Percentiles rank a stretch among this genome's conserved stretches.
Conservation (phyloP, 2,888 invertebrate genomes). For the Apotomis betuletana region DNA sequence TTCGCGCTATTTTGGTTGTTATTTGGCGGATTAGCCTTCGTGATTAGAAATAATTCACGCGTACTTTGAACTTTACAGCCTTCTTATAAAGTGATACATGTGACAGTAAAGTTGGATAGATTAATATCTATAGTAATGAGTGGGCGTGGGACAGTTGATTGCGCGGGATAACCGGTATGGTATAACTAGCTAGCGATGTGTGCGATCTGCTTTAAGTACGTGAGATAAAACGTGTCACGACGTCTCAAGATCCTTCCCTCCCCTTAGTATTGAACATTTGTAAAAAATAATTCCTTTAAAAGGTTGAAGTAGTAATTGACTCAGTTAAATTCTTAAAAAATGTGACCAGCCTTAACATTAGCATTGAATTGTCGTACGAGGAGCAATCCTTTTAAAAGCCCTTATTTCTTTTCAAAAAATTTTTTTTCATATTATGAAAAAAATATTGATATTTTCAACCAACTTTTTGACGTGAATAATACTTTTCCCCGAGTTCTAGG, state of each 20-base stretch:
- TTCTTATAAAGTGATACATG: background rate
- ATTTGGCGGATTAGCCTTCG: constrained; percentile 80
- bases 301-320: too few species aligned
- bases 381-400: too few species aligned
- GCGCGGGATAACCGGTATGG: constrained; percentile 28
- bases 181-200: constrained; percentile 22
- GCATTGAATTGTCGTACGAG: too few species aligned
- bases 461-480: too few species aligned
- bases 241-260: background rate
- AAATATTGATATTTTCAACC: too few species aligned
- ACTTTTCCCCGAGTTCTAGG: too few species aligned
- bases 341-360: too few species aligned
- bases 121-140: constrained; percentile 5
- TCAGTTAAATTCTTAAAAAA: too few species aligned
- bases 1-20: constrained; percentile 84
- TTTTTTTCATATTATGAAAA: too few species aligned
- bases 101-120: background rate
- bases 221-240: constrained; percentile 7
- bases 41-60: constrained; percentile 64
- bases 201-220: constrained; percentile 7
- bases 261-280: background rate
- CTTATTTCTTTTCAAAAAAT: too few species aligned
- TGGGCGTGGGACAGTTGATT: constrained; percentile 39
- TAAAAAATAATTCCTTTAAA: too few species aligned
- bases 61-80: constrained; percentile 2